These are phyloP conservation scores for Cathartes aura DNA, from an alignment of 2,113 vertebrate genomes.

Conservation along the genomic window DNA sequence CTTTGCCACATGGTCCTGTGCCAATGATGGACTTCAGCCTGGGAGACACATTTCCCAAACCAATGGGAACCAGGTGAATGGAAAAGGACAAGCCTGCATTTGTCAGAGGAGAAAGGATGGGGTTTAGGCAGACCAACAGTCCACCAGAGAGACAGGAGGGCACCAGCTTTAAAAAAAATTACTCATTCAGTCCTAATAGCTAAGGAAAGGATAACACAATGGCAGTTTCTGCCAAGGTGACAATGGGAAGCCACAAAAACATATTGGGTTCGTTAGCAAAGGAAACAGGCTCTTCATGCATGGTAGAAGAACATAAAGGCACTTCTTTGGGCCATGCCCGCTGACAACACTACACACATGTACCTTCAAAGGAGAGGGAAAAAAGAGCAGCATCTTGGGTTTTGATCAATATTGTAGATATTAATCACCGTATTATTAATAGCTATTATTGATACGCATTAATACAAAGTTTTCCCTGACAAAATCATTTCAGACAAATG, in stretches of 20 bases:
- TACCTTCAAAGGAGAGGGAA: not conserved
- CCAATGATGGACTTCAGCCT: not conserved
- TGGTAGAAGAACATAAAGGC: not conserved
- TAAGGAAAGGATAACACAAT: not conserved
- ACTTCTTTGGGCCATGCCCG: not conserved
- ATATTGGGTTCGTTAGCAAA: not conserved
- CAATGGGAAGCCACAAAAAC: not conserved
- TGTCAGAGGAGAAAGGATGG: not conserved
- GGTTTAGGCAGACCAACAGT: not conserved
- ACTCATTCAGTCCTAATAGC: not conserved
- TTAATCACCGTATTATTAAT: not conserved
- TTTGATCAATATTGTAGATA: not conserved
- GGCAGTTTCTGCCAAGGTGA: not conserved
- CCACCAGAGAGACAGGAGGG: not conserved
- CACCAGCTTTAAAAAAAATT: not conserved
- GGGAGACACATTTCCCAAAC: not conserved
- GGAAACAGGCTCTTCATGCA: not conserved
- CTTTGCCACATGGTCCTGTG: not conserved
- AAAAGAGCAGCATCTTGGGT: not conserved
- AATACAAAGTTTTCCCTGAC: not conserved
- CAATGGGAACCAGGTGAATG: not conserved
- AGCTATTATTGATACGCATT: not conserved
- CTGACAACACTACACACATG: not conserved
- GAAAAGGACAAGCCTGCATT: not conserved
- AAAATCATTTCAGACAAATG: not conserved